A percentile compares a stretch with the other conserved stretches of the same genome.
phyloP scores from a whole-genome alignment of 1,140 invertebrate genomes.

The Hyposmocoma kahamanoa region DNA sequence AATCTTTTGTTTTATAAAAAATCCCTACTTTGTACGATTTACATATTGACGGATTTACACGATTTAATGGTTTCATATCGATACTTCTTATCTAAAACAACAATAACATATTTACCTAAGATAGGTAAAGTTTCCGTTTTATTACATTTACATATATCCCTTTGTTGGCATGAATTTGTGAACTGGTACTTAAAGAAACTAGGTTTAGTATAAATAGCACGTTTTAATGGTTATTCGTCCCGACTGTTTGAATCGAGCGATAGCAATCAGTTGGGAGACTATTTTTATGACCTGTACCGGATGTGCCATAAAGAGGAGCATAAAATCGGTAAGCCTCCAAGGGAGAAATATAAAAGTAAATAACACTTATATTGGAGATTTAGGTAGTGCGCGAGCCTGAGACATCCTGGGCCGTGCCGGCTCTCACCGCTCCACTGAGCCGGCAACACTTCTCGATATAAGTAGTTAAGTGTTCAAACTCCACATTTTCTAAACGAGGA shows the following conservation, averaged over 20 bases:
- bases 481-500: too few relatives aligned
- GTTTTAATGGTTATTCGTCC: slow-evolving; percentile 58
- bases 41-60: too few relatives aligned
- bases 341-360: slow-evolving; percentile 59
- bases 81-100: too few relatives aligned
- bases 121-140: too few relatives aligned
- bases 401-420: not conserved
- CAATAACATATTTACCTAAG: too few relatives aligned
- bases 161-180: too few relatives aligned
- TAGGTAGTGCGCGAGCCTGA: slow-evolving; percentile 9
- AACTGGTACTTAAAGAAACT: not conserved
- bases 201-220: slow-evolving; percentile 19
- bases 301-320: slow-evolving; percentile 57
- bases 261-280: slow-evolving; percentile 57
- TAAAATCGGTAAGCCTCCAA: slow-evolving; percentile 59
- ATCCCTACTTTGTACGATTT: too few relatives aligned
- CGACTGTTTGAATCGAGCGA: slow-evolving; percentile 38
- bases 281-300: slow-evolving; percentile 61
- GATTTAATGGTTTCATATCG: too few relatives aligned
- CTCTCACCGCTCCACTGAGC: not conserved
- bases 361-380: slow-evolving; percentile 57
- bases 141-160: too few relatives aligned
- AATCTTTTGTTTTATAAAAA: too few relatives aligned
- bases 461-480: too few relatives aligned
- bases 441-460: too few relatives aligned